Conservation (phyloP, 2,888 invertebrate genomes). For the Cantharis nigra region DNA sequence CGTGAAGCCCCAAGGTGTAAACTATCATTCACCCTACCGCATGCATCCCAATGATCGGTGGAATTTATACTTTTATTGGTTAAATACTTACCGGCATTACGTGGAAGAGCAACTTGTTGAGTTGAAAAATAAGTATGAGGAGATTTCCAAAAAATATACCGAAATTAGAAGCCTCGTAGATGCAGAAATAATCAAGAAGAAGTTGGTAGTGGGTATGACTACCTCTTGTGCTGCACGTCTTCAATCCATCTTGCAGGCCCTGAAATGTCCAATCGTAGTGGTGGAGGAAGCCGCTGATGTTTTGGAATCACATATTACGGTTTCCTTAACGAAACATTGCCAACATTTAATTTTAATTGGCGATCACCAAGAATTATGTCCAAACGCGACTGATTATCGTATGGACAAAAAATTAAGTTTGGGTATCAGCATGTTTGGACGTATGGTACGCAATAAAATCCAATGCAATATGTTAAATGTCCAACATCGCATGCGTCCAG, state of each 20-base stretch:
- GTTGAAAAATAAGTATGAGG: conserved; percentile 37
- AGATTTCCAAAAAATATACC: conserved; percentile 29
- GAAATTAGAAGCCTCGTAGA: conserved; percentile 59
- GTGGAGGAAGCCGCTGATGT: conserved; percentile 92
- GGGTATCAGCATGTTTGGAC: conserved; percentile 81
- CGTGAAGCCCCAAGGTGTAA: conserved; percentile 5
- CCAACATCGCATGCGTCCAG: conserved; percentile 79
- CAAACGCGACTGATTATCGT: conserved; percentile 68
- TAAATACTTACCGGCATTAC: conserved; percentile 34
- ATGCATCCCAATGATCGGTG: conserved; percentile 45
- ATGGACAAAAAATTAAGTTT: conserved; percentile 69
- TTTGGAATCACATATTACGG: conserved; percentile 81
- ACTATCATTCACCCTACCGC: conserved; percentile 36
- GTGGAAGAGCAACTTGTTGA: conserved; percentile 32
- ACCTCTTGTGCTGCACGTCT: conserved; percentile 76
- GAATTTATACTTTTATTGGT: conserved; percentile 49
- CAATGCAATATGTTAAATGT: conserved; percentile 63
- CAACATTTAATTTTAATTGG: conserved; percentile 86
- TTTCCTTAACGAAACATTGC: conserved; percentile 71
- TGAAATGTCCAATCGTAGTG: conserved; percentile 70
- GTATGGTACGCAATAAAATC: conserved; percentile 70
- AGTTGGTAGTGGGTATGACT: conserved; percentile 73
- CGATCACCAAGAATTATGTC: conserved; percentile 80
- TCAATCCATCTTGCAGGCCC: conserved; percentile 63
- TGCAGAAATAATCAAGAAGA: conserved; percentile 59